A percentile compares a stretch with the other conserved stretches of the same genome.
These are phyloP conservation scores for Poeciliopsis gracilis DNA, from an alignment of 2,797 vertebrate species.

Conservation along the genomic window DNA sequence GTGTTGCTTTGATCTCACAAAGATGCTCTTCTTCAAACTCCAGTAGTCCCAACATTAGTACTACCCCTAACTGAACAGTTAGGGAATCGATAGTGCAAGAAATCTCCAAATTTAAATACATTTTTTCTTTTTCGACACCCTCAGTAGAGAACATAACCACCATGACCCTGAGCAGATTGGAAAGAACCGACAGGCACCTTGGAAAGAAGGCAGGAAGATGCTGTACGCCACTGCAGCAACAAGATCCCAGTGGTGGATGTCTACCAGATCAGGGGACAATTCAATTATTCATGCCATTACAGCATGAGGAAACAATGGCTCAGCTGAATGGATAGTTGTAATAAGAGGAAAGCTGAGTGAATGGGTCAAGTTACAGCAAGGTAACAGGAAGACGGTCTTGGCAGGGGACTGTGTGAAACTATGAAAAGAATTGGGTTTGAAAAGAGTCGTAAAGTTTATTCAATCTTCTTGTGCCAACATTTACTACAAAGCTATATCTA, in stretches of 20 bases:
- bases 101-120: background rate
- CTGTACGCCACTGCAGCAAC: constrained; percentile 25
- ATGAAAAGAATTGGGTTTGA: background rate
- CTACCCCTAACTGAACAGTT: background rate
- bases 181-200: constrained; percentile 16
- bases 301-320: constrained; percentile 25
- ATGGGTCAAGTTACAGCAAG: background rate
- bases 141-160: background rate
- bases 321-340: background rate
- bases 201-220: constrained; percentile 32
- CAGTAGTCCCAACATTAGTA: background rate
- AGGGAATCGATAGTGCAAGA: background rate
- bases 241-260: constrained; percentile 19
- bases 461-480: background rate
- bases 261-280: constrained; percentile 11
- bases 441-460: background rate
- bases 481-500: background rate
- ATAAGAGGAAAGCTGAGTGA: background rate
- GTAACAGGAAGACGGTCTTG: background rate
- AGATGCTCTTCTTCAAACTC: constrained; percentile 19
- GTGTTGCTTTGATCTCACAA: constrained; percentile 40
- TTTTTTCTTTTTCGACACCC: background rate
- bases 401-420: background rate
- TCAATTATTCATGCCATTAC: constrained; percentile 57
- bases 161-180: background rate